Percentiles rank a stretch among this genome's conserved stretches.
Conservation (phyloP, 1,140 invertebrate genomes). For the Drosophila sproati region DNA sequence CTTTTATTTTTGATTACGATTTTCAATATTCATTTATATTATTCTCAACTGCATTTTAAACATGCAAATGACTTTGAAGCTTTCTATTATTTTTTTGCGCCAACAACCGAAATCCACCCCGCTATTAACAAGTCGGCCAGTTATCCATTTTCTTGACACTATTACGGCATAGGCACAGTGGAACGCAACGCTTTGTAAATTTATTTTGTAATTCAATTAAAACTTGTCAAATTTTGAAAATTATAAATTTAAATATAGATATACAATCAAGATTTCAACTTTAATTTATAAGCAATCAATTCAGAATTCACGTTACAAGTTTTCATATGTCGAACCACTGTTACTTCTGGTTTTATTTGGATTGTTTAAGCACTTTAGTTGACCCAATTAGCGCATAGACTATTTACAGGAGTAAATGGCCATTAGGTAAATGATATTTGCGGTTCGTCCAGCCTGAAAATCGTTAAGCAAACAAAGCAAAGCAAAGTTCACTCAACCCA, state of each 20-base stretch:
- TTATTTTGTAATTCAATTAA: no score
- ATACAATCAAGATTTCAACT: no score
- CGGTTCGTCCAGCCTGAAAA: slow-evolving; percentile 33
- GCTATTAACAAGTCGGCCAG: slow-evolving; percentile 17
- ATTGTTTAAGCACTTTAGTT: slow-evolving; percentile 24
- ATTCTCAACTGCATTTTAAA: background rate
- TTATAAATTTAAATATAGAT: no score
- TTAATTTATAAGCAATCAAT: no score
- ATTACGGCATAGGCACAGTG: background rate
- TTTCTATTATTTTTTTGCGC: slow-evolving; percentile 30
- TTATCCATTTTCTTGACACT: slow-evolving; percentile 20
- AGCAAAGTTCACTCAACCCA: slow-evolving; percentile 23
- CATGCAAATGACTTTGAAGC: slow-evolving; percentile 31
- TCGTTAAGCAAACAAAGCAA: slow-evolving; percentile 15
- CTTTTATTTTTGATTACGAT: background rate
- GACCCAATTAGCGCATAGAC: slow-evolving; percentile 34
- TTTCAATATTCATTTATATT: background rate
- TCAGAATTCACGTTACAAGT: no score
- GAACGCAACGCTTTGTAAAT: no score
- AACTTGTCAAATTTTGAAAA: no score
- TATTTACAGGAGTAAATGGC: slow-evolving; percentile 39
- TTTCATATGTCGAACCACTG: background rate
- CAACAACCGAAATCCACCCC: slow-evolving; percentile 4
- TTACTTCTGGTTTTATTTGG: background rate
- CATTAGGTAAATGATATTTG: slow-evolving; percentile 46